A percentile compares a stretch with the other conserved stretches of the same genome.
phyloP scores from a whole-genome alignment of 37 sponge, comb jelly and placozoan genomes.

The Hexactinellida sp. region DNA sequence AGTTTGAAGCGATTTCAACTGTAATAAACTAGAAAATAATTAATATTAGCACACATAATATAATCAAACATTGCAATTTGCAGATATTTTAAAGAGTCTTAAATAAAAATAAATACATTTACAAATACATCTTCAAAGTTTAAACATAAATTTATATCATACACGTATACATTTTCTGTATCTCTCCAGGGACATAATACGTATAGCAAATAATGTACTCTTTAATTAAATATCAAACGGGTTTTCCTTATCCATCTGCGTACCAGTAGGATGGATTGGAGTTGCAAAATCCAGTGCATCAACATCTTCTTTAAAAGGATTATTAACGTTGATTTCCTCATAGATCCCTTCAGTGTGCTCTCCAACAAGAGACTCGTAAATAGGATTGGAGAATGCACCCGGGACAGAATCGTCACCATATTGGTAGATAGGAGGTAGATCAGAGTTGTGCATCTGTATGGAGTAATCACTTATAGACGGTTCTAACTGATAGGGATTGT shows the following conservation, averaged over 20 bases:
- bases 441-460: not conserved
- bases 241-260: not conserved
- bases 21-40: no score
- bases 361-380: not conserved
- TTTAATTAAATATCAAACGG: not conserved
- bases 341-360: not conserved
- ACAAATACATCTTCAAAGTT: no score
- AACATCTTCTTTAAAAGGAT: no score
- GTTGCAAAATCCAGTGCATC: not conserved
- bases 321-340: not conserved
- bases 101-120: no score
- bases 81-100: no score
- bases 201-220: no score
- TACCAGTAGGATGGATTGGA: not conserved
- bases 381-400: not conserved
- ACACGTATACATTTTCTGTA: no score
- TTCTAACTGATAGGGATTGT: not conserved
- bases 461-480: not conserved
- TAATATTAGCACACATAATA: no score
- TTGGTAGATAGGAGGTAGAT: not conserved
- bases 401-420: not conserved
- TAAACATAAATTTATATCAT: no score
- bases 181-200: no score
- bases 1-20: no score
- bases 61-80: no score